Evolutionary conservation across 2,888 invertebrate genomes (phyloP).

Genomic region (Drosophila subquinaria): DNA sequence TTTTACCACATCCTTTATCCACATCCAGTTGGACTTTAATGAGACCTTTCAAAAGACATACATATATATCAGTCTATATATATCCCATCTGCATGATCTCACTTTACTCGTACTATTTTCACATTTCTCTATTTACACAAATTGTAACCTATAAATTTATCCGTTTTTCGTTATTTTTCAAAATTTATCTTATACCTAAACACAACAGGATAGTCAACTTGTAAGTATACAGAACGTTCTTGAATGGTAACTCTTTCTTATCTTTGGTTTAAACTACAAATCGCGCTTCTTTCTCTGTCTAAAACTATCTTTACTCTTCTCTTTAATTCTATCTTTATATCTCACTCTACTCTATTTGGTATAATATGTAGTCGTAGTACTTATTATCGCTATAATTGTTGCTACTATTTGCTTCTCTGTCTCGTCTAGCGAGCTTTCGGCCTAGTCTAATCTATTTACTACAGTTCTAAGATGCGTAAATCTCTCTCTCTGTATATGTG

Average conservation of each 20-base stretch:
- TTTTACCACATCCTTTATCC: conserved; percentile 13
- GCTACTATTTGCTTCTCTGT: conserved; percentile 53
- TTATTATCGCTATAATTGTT: conserved; percentile 33
- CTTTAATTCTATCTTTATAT: conserved; percentile 38
- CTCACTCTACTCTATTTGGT: conserved; percentile 31
- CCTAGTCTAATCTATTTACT: conserved; percentile 38
- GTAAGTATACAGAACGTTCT: conserved; percentile 80
- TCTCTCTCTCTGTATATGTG: conserved; percentile 29
- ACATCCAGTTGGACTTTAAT: conserved; percentile 9
- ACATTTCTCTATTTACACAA: conserved; percentile 65
- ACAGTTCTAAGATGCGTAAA: conserved; percentile 39
- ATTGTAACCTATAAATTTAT: conserved; percentile 70
- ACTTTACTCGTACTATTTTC: conserved; percentile 23
- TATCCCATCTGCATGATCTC: conserved; percentile 35
- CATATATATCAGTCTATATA: conserved; percentile 15
- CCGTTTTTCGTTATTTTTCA: conserved; percentile 66
- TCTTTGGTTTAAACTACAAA: conserved; percentile 13
- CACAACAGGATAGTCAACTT: conserved; percentile 80
- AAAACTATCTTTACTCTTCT: conserved; percentile 37
- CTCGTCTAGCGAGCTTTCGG: conserved; percentile 55
- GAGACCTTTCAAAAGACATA: conserved; percentile 2
- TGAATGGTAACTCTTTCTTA: conserved; percentile 28
- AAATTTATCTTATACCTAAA: conserved; percentile 66
- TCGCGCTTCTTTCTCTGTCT: conserved; percentile 67
- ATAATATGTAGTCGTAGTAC: conserved; percentile 40